Evolutionary conservation across 2,888 invertebrate genomes (phyloP).

Genomic region (Meta bourneti): DNA sequence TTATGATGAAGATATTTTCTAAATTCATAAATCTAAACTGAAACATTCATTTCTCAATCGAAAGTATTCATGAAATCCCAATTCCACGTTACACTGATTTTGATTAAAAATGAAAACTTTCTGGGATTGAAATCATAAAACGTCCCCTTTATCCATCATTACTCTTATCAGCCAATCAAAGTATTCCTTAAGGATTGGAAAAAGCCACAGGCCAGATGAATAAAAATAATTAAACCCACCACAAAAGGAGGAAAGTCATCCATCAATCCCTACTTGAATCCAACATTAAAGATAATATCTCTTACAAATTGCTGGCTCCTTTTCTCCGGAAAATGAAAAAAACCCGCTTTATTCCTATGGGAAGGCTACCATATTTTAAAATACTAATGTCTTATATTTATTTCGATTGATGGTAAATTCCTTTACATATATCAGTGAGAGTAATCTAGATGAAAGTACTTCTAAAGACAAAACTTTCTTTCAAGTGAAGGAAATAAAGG

Average conservation of each 20-base stretch:
- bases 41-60: too few species aligned
- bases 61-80: too few species aligned
- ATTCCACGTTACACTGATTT: too few species aligned
- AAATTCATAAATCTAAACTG: too few species aligned
- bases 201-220: neutral
- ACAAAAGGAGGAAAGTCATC: conserved; percentile 6
- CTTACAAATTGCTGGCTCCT: neutral
- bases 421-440: too few species aligned
- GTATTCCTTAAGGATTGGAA: neutral
- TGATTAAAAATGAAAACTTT: too few species aligned
- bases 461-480: too few species aligned
- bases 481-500: too few species aligned
- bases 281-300: neutral
- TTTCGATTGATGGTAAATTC: neutral
- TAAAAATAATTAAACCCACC: neutral
- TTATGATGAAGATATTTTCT: too few species aligned
- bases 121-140: too few species aligned
- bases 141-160: neutral
- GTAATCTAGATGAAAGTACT: too few species aligned
- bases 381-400: neutral
- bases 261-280: conserved; percentile 13
- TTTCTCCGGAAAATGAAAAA: neutral
- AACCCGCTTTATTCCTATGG: neutral
- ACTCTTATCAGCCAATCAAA: neutral
- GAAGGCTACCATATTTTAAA: neutral